phyloP scores from a whole-genome alignment of 64 coral and sea anemone genomes.

The Pocillopora damicornis region DNA sequence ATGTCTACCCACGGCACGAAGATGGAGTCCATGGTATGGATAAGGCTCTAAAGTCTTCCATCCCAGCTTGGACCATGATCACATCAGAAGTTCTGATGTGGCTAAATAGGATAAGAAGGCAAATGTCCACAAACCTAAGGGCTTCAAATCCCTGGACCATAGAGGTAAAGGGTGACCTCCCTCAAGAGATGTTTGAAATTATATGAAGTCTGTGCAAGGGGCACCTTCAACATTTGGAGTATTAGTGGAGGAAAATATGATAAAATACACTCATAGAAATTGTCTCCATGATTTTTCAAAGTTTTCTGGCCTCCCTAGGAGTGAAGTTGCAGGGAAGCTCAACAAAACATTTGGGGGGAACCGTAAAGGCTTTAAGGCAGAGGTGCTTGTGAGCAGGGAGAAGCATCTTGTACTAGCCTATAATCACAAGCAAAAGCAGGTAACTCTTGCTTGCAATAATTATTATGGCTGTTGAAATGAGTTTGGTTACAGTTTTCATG shows the following conservation, averaged over 20 bases:
- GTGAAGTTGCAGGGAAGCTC: conserved; percentile 12
- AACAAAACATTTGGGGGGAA: conserved; percentile 15
- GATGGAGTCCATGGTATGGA: conserved; percentile 1
- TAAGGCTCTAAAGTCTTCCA: background rate
- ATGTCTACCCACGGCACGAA: conserved; percentile 4
- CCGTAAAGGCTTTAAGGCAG: conserved; percentile 16
- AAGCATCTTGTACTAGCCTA: conserved; percentile 11
- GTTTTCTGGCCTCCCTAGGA: conserved; percentile 1
- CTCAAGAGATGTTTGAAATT: background rate
- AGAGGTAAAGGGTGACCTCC: conserved; percentile 4
- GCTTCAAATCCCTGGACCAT: conserved; percentile 3
- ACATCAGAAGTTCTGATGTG: background rate
- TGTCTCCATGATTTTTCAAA: conserved; percentile 31
- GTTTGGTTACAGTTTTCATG: conserved; percentile 64
- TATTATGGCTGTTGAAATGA: conserved; percentile 52
- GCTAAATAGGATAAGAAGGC: background rate
- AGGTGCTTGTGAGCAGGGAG: conserved; percentile 19
- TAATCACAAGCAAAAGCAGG: background rate
- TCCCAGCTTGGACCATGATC: background rate
- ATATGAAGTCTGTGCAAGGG: background rate
- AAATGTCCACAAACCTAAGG: background rate
- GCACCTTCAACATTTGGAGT: conserved; percentile 1
- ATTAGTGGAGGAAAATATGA: background rate
- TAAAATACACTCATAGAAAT: conserved; percentile 3
- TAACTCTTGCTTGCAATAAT: conserved; percentile 18